Conservation (phyloP, 2,113 vertebrate genomes). For the Spermophilus dauricus region DNA sequence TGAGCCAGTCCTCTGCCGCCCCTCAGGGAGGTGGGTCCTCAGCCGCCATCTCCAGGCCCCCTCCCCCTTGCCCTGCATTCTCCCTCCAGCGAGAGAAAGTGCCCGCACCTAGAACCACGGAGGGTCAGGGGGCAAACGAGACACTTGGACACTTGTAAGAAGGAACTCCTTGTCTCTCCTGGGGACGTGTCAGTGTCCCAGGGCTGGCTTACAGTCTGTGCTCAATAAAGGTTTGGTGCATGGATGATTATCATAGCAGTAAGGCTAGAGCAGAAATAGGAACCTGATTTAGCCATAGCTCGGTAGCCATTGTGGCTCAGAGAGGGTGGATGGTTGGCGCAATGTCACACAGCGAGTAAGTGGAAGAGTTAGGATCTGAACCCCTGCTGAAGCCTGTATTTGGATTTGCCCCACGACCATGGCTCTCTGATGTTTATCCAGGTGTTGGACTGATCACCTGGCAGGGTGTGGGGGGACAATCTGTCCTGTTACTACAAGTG, state of each 20-base stretch:
- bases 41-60: not conserved
- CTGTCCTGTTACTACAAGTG: not conserved
- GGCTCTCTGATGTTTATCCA: not conserved
- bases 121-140: too few species aligned
- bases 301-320: not conserved
- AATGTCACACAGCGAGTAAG: not conserved
- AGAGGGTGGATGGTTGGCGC: not conserved
- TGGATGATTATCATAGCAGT: not conserved
- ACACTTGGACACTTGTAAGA: not conserved
- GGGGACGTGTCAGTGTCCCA: not conserved
- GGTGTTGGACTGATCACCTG: not conserved
- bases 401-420: not conserved
- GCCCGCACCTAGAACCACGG: accelerated
- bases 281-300: not conserved
- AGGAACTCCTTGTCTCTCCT: not conserved
- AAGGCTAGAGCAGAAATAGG: not conserved
- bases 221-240: not conserved
- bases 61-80: not conserved
- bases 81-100: not conserved
- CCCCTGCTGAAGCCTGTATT: not conserved
- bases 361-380: not conserved
- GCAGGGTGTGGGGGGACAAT: not conserved
- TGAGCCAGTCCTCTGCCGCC: not conserved
- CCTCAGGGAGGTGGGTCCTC: not conserved
- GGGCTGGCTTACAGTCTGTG: not conserved